A percentile compares a stretch with the other conserved stretches of the same genome.
These are phyloP conservation scores for Sebastes iracundus DNA, from an alignment of 2,797 vertebrate genomes.

Conservation along the genomic window DNA sequence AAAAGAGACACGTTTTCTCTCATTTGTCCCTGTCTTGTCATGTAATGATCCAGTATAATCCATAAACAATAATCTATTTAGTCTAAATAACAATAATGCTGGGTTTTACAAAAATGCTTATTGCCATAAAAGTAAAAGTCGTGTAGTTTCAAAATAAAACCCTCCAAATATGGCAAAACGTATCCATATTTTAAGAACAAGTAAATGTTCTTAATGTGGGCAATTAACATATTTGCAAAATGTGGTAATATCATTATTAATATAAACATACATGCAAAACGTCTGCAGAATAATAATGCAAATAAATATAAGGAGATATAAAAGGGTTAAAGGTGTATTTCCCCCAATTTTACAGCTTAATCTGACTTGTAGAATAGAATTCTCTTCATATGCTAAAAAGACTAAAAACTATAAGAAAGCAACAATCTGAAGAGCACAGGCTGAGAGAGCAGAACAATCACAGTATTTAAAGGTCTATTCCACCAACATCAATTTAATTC, in stretches of 20 bases:
- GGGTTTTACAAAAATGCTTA: not conserved
- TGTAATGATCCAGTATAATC: not conserved
- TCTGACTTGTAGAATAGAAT: not conserved
- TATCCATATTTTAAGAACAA: not conserved
- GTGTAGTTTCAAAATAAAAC: not conserved
- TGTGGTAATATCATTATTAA: not conserved
- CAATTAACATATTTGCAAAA: not conserved
- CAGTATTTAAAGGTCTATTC: slow-evolving; percentile 7
- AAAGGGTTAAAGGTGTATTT: not conserved
- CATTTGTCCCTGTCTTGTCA: not conserved
- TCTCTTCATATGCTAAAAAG: not conserved
- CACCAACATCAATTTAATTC: not conserved
- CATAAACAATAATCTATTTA: not conserved
- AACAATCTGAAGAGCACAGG: not conserved
- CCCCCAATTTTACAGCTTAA: not conserved
- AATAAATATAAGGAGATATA: not conserved
- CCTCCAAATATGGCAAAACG: not conserved
- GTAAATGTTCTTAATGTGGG: not conserved
- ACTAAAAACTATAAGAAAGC: not conserved
- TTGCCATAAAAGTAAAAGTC: not conserved
- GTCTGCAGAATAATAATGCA: not conserved
- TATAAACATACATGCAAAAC: not conserved
- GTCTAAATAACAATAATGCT: not conserved
- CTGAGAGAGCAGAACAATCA: not conserved
- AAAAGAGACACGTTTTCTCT: not conserved